phyloP scores from a whole-genome alignment of 2,113 vertebrate genomes.

The Cairina moschata region DNA sequence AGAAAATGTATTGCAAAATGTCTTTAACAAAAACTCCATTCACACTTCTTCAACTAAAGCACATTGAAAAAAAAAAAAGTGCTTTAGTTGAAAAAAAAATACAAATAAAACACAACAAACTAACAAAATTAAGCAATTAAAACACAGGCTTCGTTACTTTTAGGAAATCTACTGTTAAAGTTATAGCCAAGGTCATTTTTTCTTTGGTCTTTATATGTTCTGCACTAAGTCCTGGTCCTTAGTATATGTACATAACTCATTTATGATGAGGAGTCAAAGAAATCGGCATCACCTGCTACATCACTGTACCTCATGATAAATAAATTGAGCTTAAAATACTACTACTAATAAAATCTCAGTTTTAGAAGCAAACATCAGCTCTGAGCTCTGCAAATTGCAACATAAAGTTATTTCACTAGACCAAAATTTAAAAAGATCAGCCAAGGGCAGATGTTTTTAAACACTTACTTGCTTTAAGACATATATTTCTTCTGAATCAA shows the following conservation, averaged over 20 bases:
- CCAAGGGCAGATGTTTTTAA: neutral
- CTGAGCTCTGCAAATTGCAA: neutral
- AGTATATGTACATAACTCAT: neutral
- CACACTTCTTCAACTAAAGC: neutral
- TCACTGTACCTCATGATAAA: neutral
- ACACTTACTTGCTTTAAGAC: neutral
- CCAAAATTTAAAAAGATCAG: neutral
- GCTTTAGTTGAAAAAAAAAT: too few relatives aligned
- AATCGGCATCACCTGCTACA: fast-evolving
- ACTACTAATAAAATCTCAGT: neutral
- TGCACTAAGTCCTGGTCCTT: neutral
- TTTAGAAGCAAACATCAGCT: neutral
- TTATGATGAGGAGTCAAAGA: neutral
- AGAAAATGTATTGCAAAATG: neutral
- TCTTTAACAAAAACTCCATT: neutral
- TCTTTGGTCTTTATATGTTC: neutral
- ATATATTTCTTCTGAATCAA: neutral
- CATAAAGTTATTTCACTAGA: neutral
- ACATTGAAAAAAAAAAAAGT: too few relatives aligned
- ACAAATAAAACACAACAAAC: too few relatives aligned
- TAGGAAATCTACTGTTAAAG: neutral
- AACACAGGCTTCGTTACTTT: neutral
- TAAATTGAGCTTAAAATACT: fast-evolving
- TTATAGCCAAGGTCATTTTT: neutral
- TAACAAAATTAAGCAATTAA: too few relatives aligned